A percentile compares a stretch with the other conserved stretches of the same genome.
Conservation (phyloP, 92 coral and sea anemone genomes). For the Pocillopora meandrina region DNA sequence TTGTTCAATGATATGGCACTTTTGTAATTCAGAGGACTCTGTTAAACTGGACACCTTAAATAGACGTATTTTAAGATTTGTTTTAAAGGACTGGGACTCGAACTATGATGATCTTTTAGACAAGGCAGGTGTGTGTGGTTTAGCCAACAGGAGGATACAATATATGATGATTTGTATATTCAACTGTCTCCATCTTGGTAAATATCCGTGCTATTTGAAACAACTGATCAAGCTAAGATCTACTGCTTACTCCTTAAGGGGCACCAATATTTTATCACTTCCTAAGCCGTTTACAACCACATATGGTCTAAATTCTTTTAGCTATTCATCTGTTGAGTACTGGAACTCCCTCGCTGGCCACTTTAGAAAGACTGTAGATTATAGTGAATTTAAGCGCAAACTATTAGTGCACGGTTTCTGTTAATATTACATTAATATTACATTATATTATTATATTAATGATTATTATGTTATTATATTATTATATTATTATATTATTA, state of each 20-base stretch:
- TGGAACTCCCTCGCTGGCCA: neutral
- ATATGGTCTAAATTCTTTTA: constrained; percentile 31
- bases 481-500: neutral
- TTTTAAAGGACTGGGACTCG: constrained; percentile 24
- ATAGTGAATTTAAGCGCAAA: constrained; percentile 6
- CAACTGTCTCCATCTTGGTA: constrained; percentile 9
- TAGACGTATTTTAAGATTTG: neutral
- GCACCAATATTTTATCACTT: constrained; percentile 11
- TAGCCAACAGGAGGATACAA: constrained; percentile 14
- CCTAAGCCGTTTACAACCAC: constrained; percentile 21
- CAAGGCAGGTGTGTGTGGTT: constrained; percentile 10
- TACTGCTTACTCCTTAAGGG: constrained; percentile 9
- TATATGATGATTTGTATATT: constrained; percentile 25
- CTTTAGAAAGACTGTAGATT: neutral
- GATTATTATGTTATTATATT: too few relatives aligned
- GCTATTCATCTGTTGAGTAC: constrained; percentile 18
- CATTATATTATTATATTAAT: neutral
- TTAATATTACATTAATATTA: neutral
- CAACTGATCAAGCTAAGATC: constrained; percentile 13
- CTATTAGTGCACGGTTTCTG: neutral
- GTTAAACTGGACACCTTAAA: too few relatives aligned
- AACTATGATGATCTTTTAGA: constrained; percentile 9
- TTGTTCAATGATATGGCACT: too few relatives aligned
- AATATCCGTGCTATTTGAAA: constrained; percentile 14
- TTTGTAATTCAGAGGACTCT: too few relatives aligned